These are phyloP conservation scores for Petrolisthes manimaculis DNA, from an alignment of 2,888 invertebrate genomes.

Conservation along the genomic window DNA sequence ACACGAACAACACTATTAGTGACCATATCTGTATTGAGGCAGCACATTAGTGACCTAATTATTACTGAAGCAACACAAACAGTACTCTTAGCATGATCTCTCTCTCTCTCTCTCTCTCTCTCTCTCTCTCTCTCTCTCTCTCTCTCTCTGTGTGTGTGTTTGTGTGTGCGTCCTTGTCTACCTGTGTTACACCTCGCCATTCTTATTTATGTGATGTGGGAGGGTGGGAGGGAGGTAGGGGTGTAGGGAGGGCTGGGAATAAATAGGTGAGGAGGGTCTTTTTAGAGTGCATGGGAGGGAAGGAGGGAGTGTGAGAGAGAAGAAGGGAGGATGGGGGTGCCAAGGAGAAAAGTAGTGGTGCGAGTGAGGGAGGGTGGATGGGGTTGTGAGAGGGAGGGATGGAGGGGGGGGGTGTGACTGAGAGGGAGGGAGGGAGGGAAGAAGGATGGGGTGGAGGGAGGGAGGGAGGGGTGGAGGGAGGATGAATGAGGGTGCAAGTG, in stretches of 20 bases:
- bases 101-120: constrained; percentile 12
- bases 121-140: background rate
- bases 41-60: background rate
- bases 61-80: background rate
- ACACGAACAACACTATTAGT: no score
- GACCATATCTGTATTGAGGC: no score
- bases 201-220: background rate
- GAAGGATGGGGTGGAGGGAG: background rate
- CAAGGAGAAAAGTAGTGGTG: background rate
- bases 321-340: background rate
- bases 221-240: background rate
- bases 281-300: background rate
- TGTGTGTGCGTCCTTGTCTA: background rate
- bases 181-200: background rate
- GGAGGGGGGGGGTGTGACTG: background rate
- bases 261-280: background rate
- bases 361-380: background rate
- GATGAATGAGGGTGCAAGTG: background rate
- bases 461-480: background rate
- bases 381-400: background rate
- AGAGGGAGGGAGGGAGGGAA: background rate
- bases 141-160: background rate
- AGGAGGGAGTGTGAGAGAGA: background rate
- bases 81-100: background rate
- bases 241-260: background rate